Percentiles rank a stretch among this genome's conserved stretches.
phyloP scores from a whole-genome alignment of 2,888 invertebrate genomes.

The Eudemis profundana region DNA sequence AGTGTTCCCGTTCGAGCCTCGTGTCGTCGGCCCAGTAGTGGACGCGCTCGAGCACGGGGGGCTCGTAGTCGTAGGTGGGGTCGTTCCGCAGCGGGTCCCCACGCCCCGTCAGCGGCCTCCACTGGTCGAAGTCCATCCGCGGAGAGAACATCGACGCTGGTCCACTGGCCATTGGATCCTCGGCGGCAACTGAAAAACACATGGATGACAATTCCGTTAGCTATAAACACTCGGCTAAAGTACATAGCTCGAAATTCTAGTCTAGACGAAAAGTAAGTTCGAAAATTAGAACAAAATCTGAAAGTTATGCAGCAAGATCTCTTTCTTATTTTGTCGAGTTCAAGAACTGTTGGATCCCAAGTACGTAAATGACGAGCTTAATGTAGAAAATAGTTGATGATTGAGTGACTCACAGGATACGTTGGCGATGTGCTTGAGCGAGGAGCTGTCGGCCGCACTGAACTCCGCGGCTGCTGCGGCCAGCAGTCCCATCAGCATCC shows the following conservation, averaged over 20 bases:
- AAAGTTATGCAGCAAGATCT: no score
- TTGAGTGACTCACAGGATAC: conserved; percentile 46
- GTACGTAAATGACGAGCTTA: no score
- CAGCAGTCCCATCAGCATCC: conserved; percentile 48
- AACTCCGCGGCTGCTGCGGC: conserved; percentile 47
- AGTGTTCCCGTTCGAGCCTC: conserved; percentile 82
- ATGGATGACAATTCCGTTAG: not conserved
- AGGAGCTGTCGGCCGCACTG: conserved; percentile 46
- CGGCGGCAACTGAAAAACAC: conserved; percentile 60
- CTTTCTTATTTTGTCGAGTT: no score
- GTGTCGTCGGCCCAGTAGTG: conserved; percentile 92
- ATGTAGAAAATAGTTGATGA: not conserved
- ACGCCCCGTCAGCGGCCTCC: conserved; percentile 91
- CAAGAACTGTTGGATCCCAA: no score
- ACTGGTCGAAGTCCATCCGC: conserved; percentile 93
- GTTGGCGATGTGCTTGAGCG: conserved; percentile 52
- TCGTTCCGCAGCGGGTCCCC: conserved; percentile 93
- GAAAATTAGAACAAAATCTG: no score
- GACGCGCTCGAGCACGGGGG: conserved; percentile 91
- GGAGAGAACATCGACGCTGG: conserved; percentile 87
- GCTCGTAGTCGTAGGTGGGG: conserved; percentile 94
- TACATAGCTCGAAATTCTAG: no score
- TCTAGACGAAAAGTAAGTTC: no score
- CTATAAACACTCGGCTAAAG: no score
- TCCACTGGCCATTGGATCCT: conserved; percentile 57